Conservation (phyloP, 2,113 vertebrate species). For the Rhipidura dahli region DNA sequence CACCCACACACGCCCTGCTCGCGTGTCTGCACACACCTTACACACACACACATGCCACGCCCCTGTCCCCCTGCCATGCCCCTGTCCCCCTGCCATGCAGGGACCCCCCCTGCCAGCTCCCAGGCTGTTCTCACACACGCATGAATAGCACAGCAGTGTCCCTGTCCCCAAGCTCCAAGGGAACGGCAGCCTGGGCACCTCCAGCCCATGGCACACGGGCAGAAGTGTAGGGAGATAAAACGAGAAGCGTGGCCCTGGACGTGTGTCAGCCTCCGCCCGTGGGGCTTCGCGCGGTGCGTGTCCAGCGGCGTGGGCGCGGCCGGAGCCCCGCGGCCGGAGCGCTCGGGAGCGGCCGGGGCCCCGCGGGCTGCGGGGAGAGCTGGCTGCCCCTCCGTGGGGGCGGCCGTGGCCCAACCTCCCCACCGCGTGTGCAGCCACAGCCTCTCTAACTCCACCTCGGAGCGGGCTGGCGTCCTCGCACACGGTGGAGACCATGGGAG, state of each 20-base stretch:
- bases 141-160: rapidly evolving
- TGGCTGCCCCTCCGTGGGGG: background rate
- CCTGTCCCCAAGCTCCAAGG: rapidly evolving
- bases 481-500: slow-evolving; percentile 64
- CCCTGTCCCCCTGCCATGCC: no score
- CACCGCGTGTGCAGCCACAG: slow-evolving; percentile 39
- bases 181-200: rapidly evolving
- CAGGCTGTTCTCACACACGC: rapidly evolving
- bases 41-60: background rate
- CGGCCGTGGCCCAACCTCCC: background rate
- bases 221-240: rapidly evolving
- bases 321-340: background rate
- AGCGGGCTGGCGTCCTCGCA: slow-evolving; percentile 38
- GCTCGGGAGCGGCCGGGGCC: background rate
- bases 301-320: background rate
- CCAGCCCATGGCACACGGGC: rapidly evolving
- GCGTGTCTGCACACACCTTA: rapidly evolving
- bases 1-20: no score
- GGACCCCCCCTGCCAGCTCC: background rate
- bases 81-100: rapidly evolving
- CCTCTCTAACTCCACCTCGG: slow-evolving; percentile 66
- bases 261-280: rapidly evolving
- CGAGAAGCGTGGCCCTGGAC: rapidly evolving
- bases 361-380: background rate
- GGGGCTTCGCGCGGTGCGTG: rapidly evolving